These are phyloP conservation scores for Ginglymostoma cirratum DNA, from an alignment of 2,113 vertebrate species.

Conservation along the genomic window DNA sequence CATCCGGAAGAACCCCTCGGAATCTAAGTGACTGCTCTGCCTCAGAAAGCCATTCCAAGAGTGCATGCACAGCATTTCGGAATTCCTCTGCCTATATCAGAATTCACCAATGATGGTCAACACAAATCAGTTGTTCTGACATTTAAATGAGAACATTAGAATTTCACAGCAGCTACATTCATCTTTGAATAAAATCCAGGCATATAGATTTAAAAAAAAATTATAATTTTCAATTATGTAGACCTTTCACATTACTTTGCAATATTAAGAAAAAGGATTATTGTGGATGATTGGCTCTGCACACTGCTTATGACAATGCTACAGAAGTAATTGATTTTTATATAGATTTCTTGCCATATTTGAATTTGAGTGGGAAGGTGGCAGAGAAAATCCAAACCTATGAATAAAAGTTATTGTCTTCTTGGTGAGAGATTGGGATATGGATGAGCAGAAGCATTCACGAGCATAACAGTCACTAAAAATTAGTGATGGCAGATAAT, in stretches of 20 bases:
- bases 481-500: not conserved
- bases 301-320: not conserved
- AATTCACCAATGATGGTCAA: not conserved
- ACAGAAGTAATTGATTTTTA: not conserved
- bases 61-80: slow-evolving; percentile 74
- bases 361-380: no score
- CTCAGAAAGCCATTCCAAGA: slow-evolving; percentile 95
- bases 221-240: not conserved
- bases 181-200: not conserved
- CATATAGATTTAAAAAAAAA: not conserved
- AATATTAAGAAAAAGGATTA: not conserved
- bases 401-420: not conserved
- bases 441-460: not conserved
- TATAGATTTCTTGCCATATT: not conserved
- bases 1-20: slow-evolving; percentile 86
- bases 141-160: not conserved
- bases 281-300: not conserved
- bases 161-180: not conserved
- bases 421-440: not conserved
- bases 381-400: not conserved
- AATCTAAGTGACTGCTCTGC: slow-evolving; percentile 94
- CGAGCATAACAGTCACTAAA: not conserved
- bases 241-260: not conserved
- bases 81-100: slow-evolving; percentile 85
- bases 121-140: not conserved